Evolutionary conservation across 2,888 invertebrate genomes (phyloP), one percentile per base, ranked within the genome.

Genomic region (Arge pagana): DNA sequence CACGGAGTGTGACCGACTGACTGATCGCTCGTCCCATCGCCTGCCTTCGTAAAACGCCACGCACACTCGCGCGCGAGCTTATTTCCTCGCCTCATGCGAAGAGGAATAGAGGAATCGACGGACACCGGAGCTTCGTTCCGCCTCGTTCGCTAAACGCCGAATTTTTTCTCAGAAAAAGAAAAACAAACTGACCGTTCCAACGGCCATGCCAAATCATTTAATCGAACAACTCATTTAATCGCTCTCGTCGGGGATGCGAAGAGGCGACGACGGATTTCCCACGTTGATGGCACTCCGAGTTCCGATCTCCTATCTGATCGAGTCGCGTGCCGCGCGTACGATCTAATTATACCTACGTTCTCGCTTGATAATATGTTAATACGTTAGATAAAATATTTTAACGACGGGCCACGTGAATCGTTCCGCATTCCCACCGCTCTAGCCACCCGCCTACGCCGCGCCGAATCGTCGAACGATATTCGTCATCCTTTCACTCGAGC

Each of bases 1-100:
- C 68, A 66, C 70, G 66, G 67, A 69, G 70, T 70, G 70, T 70
- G 70, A 70, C 70, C 70, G 70, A 70, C 70, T 70, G 70, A 70
- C 68, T 67, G 70, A 70, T 70, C 69, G 70, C 66, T 67, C 65
- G 63, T 68, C 62, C 60, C 8, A n/a, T 26, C 28, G 28, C 4
- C 28, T 26, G n/a, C 28, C 28, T 26, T 10, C 28, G 28, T 26
- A 2, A 26, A 26, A 26, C n/a, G n/a, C n/a, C n/a, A n/a, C n/a
- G n/a, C n/a, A n/a, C n/a, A n/a, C n/a, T n/a, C n/a, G n/a, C n/a
- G n/a, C n/a, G n/a, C n/a, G n/a, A n/a, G n/a, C n/a, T n/a, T n/a
- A n/a, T 2, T 26, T 26, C 28, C n/a, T 3, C 28, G 28, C n/a
- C n/a, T n/a, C n/a, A n/a, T 59, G 48, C 56, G 53, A 15, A 23